Base-by-base conservation (phyloP, 2,113 vertebrate genomes). In the Antigone vipio region DNA sequence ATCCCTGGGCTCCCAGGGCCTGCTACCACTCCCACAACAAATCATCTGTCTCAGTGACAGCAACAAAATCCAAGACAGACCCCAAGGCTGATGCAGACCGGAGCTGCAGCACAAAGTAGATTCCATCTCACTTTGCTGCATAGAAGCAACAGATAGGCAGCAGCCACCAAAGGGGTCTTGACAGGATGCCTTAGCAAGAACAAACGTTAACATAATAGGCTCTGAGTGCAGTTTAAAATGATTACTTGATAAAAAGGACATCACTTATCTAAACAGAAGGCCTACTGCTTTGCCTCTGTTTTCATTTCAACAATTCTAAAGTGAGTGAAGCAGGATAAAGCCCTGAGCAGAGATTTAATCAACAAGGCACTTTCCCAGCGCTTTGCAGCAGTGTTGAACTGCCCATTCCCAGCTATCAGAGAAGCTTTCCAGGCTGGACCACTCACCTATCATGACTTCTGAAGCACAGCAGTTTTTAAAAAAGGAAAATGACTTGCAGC, bases 221-320 rank as follows among this genome's bases (percentile, higher is more conserved):
- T 95, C 73, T 50, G 84, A 91, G 86, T 35, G 56, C 58, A 40
- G 77, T 60, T 82, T 89, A 73, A 87, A 95, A 45, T 32, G 74
- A 60, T 45, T 73, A 62, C 74, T 89, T 56, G 66, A 83, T 66
- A 66, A 67, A 66, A 82, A 78, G 84, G 74, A 76, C 89, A 93
- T 64, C 52, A 45, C 62, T 95, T 85, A 75, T 26, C 62, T 50
- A 58, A 95, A 72, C 89, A 82, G 56, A 55, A 78, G 52, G 74
- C 21, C 66, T 89, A 74, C 71, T 79, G 89, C 92, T 95, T 50
- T 72, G 66, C 84, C 87, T 96, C 88, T 88, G 69, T 53, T 76
- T 85, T 72, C 81, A 82, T 94, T 92, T 88, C 93, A 76, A 62
- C 47, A 38, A 40, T 81, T 75, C 44, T 60, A 5, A 59, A 89